These are phyloP conservation scores for Thamnophis sirtalis DNA, from an alignment of 2,113 vertebrate species.

Conservation along the genomic window DNA sequence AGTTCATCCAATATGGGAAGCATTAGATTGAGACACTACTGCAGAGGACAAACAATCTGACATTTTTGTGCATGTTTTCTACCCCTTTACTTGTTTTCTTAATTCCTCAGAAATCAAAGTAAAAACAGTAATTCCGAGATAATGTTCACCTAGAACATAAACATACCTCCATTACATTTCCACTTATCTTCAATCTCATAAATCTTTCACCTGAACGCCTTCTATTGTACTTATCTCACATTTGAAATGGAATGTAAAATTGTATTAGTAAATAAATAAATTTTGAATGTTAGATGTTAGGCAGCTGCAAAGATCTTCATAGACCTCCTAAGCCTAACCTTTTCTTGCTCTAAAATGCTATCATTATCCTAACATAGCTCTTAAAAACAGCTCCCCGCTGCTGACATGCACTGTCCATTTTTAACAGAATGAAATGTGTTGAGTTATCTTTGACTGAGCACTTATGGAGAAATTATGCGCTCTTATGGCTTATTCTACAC, in stretches of 20 bases:
- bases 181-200: background rate
- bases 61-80: background rate
- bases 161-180: background rate
- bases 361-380: background rate
- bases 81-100: background rate
- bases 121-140: background rate
- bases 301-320: slow-evolving; percentile 15
- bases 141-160: background rate
- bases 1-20: background rate
- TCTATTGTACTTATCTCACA: background rate
- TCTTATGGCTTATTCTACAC: slow-evolving; percentile 31
- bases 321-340: background rate
- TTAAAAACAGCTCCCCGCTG: background rate
- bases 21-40: background rate
- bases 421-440: slow-evolving; percentile 29
- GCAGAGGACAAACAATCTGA: background rate
- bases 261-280: background rate
- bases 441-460: slow-evolving; percentile 27
- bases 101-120: background rate
- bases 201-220: background rate
- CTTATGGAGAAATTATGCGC: background rate
- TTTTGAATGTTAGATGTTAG: background rate
- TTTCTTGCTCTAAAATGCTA: slow-evolving; percentile 25
- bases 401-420: background rate
- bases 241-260: slow-evolving; percentile 13